Percentiles rank a stretch among this genome's conserved stretches.
Conservation (phyloP, 1,140 invertebrate genomes). For the Drusus annulatus region DNA sequence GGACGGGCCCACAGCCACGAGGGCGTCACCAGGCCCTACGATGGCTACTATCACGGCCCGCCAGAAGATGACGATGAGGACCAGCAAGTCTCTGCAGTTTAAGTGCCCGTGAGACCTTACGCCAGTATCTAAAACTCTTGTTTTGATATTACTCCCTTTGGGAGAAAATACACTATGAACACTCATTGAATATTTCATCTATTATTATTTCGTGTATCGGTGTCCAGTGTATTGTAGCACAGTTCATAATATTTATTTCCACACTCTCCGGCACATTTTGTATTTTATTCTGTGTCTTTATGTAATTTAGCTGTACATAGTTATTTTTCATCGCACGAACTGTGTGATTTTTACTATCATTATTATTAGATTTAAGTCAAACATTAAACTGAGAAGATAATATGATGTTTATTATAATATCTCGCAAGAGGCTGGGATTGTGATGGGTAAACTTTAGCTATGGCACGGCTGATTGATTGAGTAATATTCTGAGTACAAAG, state of each 20-base stretch:
- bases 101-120: conserved; percentile 8
- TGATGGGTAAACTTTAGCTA: conserved; percentile 34
- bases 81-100: conserved; percentile 71
- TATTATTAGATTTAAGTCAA: conserved; percentile 16
- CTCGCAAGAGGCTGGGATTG: background rate
- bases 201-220: background rate
- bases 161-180: background rate
- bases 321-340: background rate
- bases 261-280: conserved; percentile 10
- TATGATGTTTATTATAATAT: conserved; percentile 7
- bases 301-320: conserved; percentile 33
- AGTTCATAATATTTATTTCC: conserved; percentile 21
- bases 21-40: conserved; percentile 80
- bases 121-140: too few species aligned
- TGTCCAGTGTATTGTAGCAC: background rate
- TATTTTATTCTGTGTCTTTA: conserved; percentile 21
- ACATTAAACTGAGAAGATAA: conserved; percentile 24
- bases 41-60: conserved; percentile 80
- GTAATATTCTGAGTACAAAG: background rate
- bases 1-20: conserved; percentile 90
- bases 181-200: background rate
- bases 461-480: conserved; percentile 3
- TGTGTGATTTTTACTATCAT: conserved; percentile 5
- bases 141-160: conserved; percentile 4
- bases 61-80: conserved; percentile 79